Evolutionary conservation across 2,113 vertebrate species (phyloP), one percentile per base, ranked within the genome.

Genomic region (Lontra canadensis): DNA sequence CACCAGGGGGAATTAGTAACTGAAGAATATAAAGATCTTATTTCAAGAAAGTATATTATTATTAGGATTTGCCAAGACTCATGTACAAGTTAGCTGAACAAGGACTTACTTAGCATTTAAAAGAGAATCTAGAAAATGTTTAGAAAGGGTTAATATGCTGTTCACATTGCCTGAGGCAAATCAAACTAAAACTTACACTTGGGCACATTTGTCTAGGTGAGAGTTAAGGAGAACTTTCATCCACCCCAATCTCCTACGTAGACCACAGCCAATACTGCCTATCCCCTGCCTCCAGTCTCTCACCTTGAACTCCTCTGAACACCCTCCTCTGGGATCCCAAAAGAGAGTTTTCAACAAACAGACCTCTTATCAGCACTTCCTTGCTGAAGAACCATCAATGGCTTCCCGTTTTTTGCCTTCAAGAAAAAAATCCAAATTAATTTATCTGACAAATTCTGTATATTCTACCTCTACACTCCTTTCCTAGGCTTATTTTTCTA

Each of bases 41-140:
- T 82, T 98, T 98, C 97, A 98, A 97, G 96, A 97, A 95, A 96
- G 80, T 96, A 93, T 97, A 96, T 97, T 97, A 95, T 97, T 98
- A 97, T 94, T 92, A 97, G 84, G 90, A 95, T 96, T 97, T 97
- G 25, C 73, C 84, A 97, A 96, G 91, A 85, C 52, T 96, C 78
- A 82, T 87, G 61, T 83, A 97, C 44, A 81, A 94, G 47, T 39
- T 97, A 52, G 31, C 61, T 71, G 90, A 94, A 79, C 83, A 98
- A 98, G 74, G 90, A 97, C 88, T 83, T 90, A 95, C 65, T 97
- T 98, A 91, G 80, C 89, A 95, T 96, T 98, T 98, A 88, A 98
- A 97, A 93, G 73, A 95, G 52, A 71, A 82, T 80, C 42, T 85
- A 95, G 78, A 87, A 95, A 78, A 82, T 97, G 92, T 90, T 93